Conservation (phyloP, 2,797 vertebrate genomes). For the Pitangus sulphuratus region DNA sequence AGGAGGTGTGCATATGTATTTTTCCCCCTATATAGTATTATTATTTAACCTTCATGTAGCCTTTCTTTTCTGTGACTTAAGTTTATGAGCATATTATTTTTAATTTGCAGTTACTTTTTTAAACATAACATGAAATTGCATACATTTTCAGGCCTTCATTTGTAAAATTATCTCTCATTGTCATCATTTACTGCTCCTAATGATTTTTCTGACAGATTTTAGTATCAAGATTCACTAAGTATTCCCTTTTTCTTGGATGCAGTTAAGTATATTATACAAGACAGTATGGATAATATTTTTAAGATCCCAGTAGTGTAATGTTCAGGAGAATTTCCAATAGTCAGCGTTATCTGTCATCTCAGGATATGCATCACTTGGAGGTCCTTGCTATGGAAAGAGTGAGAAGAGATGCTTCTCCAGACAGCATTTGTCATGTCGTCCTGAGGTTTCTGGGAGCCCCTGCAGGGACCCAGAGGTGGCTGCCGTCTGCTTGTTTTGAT, state of each 20-base stretch:
- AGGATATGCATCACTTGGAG: not conserved
- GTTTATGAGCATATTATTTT: constrained; percentile 16
- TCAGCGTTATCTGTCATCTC: constrained; percentile 12
- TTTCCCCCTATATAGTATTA: not conserved
- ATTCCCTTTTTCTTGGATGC: constrained; percentile 53
- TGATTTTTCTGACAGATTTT: constrained; percentile 75
- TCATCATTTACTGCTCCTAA: constrained; percentile 73
- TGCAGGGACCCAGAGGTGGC: not conserved
- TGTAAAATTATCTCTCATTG: constrained; percentile 68
- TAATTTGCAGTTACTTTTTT: constrained; percentile 13
- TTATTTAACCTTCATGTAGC: not conserved
- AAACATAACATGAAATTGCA: not conserved
- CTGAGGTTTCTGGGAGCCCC: not conserved
- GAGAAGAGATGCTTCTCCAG: not conserved
- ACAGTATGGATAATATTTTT: constrained; percentile 6
- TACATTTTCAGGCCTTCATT: constrained; percentile 58
- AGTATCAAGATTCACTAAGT: constrained; percentile 61
- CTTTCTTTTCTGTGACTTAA: not conserved
- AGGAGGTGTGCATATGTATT: not conserved
- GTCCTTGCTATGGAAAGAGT: not conserved
- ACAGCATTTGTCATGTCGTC: not conserved
- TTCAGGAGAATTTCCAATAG: constrained; percentile 15
- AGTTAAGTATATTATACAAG: constrained; percentile 51
- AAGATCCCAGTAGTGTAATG: not conserved
- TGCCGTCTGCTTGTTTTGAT: not conserved